Base-by-base conservation (phyloP, 2,888 invertebrate genomes). In the Cryptus viduatorius region DNA sequence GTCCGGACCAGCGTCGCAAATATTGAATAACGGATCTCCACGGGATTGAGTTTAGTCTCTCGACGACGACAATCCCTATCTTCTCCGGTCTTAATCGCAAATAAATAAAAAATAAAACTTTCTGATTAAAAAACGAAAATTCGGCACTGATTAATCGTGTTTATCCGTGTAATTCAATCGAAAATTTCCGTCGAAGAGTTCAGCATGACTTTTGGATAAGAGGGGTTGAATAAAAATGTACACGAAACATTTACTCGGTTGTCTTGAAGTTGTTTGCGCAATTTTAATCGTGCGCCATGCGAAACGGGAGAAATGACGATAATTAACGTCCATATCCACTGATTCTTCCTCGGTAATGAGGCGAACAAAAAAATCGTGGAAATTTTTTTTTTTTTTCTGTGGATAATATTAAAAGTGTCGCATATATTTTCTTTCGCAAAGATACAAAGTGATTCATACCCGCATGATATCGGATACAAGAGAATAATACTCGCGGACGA, bases 1-100 rank as follows among this genome's bases (percentile, higher is more conserved):
- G 65, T 10, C 65, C 68, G 50, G 29, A 14, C 10, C 48, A 5
- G 31, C 59, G 69, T 19, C 14, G 16, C 37, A 5, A 56, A 61
- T 50, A 78, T 78, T 78, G 59, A 78, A 59, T 69, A 16, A 59
- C 69, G 12, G 68, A 59, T 69, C 78, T 37, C 48, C 29, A 31
- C 61, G 31, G 37, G 31, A 37, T 48, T 64, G 48, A 64, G 42
- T 78, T 68, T 61, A 69, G 68, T 37, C 46, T 46, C 16, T 29
- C 56, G 37, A 46, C 42, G 50, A 8, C 12, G 65, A 48, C n/a
- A 12, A 59, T 56, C 56, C 29, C 16, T 31, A 1, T 31, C 7
- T 12, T 24, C 5, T 7, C 29, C 14, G 16, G n/a, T 75, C 19
- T 48, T 69, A 46, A 56, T 46, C 69, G 42, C 37, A 46, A 31